phyloP scores from a whole-genome alignment of 2,797 vertebrate species.

The Gallinago stenura region DNA sequence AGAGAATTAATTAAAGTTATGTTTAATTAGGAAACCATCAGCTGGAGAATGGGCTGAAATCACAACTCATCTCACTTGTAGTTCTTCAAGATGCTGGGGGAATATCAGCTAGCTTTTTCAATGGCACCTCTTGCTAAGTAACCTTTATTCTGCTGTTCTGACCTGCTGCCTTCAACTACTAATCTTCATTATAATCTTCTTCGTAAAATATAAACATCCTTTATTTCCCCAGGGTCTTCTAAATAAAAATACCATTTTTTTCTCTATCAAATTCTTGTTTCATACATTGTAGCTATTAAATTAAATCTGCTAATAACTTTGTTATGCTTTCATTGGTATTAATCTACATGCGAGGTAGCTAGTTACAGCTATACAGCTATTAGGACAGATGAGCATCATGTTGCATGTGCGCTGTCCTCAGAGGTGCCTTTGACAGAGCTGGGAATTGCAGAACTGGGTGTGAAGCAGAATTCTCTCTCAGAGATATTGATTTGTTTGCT shows the following conservation, averaged over 20 bases:
- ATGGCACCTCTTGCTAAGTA: neutral
- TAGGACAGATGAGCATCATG: neutral
- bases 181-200: neutral
- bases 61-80: neutral
- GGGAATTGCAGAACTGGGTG: neutral
- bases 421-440: neutral
- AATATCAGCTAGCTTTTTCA: neutral
- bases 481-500: constrained; percentile 16
- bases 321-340: neutral
- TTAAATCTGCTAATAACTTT: neutral
- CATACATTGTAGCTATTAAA: neutral
- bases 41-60: neutral
- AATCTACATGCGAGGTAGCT: neutral
- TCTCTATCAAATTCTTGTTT: neutral
- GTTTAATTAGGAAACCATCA: neutral
- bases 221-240: neutral
- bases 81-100: neutral
- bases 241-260: neutral
- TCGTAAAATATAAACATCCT: neutral
- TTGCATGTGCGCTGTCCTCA: accelerated
- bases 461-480: neutral
- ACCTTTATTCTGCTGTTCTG: neutral
- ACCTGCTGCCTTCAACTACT: neutral
- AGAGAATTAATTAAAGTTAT: neutral
- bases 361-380: neutral